A percentile compares a stretch with the other conserved stretches of the same genome.
Conservation (phyloP, 2,113 vertebrate species). For the Grammomys dolichurus region DNA sequence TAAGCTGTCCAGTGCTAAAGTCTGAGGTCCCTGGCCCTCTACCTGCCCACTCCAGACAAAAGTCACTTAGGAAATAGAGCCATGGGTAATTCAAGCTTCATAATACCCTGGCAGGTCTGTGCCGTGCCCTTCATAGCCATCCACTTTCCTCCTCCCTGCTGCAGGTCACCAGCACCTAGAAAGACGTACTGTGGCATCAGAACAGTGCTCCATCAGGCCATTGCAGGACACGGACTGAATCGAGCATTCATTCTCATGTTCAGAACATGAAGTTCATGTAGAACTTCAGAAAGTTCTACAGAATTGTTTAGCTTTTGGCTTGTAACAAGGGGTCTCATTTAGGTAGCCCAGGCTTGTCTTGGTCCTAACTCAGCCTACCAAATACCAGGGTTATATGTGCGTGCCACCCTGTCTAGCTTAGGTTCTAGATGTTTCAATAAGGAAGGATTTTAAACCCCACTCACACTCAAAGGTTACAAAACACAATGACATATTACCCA, state of each 20-base stretch:
- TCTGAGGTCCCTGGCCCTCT: not conserved
- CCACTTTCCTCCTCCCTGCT: not conserved
- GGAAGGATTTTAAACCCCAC: not conserved
- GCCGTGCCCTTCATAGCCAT: rapidly evolving
- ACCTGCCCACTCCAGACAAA: not conserved
- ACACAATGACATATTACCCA: not conserved
- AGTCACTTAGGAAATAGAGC: not conserved
- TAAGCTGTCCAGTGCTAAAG: not conserved
- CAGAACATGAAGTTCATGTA: too few relatives aligned
- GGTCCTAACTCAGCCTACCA: not conserved
- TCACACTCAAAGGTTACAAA: not conserved
- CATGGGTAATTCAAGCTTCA: rapidly evolving
- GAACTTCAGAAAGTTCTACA: not conserved
- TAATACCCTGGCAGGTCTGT: not conserved
- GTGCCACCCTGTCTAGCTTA: not conserved
- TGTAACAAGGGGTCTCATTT: not conserved
- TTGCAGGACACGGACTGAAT: rapidly evolving
- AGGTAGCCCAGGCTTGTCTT: not conserved
- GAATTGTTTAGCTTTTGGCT: not conserved
- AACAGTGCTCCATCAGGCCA: rapidly evolving
- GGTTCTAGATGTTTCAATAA: rapidly evolving
- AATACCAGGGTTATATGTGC: not conserved
- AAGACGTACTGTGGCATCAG: rapidly evolving
- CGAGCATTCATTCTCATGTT: too few relatives aligned
- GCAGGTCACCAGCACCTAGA: rapidly evolving